Percentiles rank a stretch among this genome's conserved stretches.
Conservation (phyloP, 2,888 invertebrate species). For the Leptopterna dolabrata region DNA sequence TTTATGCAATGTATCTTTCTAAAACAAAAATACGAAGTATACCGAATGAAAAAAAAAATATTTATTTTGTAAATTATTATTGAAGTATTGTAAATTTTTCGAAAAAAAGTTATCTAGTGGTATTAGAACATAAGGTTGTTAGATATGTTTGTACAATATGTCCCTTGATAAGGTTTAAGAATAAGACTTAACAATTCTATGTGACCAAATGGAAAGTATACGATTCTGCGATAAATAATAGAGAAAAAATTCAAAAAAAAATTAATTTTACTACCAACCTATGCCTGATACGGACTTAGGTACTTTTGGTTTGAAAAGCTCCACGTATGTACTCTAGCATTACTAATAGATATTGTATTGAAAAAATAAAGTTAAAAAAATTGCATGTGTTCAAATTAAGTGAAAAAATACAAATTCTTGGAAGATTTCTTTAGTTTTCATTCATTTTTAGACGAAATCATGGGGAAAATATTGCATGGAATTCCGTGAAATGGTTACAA, state of each 20-base stretch:
- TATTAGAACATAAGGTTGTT: conserved; percentile 60
- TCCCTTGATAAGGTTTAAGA: conserved; percentile 59
- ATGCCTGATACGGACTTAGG: conserved; percentile 12
- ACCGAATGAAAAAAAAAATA: conserved; percentile 54
- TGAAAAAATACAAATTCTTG: conserved; percentile 32
- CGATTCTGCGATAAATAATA: conserved; percentile 58
- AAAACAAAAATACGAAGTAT: conserved; percentile 34
- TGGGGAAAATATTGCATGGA: conserved; percentile 26
- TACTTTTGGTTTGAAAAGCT: conserved; percentile 21
- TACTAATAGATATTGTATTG: conserved; percentile 17
- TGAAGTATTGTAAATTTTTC: conserved; percentile 50
- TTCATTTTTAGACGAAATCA: conserved; percentile 31
- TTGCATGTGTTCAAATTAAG: conserved; percentile 38
- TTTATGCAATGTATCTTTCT: conserved; percentile 23
- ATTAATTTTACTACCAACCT: conserved; percentile 43
- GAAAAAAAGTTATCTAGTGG: conserved; percentile 59
- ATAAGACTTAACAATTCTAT: conserved; percentile 62
- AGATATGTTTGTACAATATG: conserved; percentile 59
- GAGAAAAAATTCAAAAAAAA: conserved; percentile 16
- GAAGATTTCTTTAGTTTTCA: conserved; percentile 46
- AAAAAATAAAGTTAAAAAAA: no score
- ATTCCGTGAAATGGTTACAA: conserved; percentile 56
- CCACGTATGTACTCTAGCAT: conserved; percentile 26
- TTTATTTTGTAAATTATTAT: conserved; percentile 60
- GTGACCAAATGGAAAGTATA: conserved; percentile 64